phyloP scores from a whole-genome alignment of 1,140 invertebrate species.

The Pteromalus puparum region DNA sequence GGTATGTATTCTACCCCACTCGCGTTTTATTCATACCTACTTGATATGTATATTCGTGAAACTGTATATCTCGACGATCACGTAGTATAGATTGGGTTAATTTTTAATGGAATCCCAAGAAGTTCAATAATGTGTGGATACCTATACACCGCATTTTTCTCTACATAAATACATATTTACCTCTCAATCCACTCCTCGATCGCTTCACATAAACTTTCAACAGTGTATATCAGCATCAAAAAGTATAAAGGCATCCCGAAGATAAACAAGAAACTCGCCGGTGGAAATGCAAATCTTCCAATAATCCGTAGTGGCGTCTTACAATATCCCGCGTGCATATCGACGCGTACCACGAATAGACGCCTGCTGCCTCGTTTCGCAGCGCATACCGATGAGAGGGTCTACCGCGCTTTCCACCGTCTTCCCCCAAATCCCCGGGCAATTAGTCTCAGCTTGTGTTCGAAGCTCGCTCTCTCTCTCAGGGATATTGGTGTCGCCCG shows the following conservation, averaged over 20 bases:
- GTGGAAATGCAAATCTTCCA: not conserved
- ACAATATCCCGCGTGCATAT: not conserved
- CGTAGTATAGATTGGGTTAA: no score
- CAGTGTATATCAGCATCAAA: not conserved
- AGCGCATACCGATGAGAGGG: slow-evolving; percentile 4
- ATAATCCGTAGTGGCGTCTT: not conserved
- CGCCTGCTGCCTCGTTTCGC: not conserved
- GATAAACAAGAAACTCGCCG: not conserved
- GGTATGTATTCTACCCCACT: no score
- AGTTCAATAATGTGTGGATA: no score
- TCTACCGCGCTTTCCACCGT: not conserved
- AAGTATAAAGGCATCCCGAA: not conserved
- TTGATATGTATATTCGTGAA: no score
- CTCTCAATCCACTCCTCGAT: no score
- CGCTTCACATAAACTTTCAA: no score
- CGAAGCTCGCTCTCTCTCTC: not conserved
- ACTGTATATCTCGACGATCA: no score
- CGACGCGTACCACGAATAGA: not conserved
- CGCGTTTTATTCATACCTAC: no score
- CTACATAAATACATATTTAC: no score
- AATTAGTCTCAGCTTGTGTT: not conserved
- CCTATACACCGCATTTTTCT: no score
- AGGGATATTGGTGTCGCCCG: not conserved
- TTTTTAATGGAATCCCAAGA: no score
- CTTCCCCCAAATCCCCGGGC: not conserved